These are phyloP conservation scores for Maniola jurtina DNA, from an alignment of 1,140 invertebrate genomes.

Conservation along the genomic window DNA sequence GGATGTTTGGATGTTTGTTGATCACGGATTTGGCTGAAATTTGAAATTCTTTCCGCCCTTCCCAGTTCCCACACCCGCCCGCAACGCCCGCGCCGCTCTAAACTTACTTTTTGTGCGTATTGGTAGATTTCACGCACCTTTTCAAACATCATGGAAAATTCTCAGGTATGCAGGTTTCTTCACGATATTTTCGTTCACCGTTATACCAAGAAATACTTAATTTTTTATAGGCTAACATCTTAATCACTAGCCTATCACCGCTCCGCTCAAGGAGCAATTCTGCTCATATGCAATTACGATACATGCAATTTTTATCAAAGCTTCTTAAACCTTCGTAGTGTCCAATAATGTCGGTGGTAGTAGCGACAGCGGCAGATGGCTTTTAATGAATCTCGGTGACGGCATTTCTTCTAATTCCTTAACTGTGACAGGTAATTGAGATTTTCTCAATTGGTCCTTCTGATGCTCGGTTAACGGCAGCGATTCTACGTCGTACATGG, in stretches of 20 bases:
- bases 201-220: background rate
- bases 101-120: too few relatives aligned
- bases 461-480: background rate
- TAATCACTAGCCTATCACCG: background rate
- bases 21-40: too few relatives aligned
- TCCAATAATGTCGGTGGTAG: conserved; percentile 69
- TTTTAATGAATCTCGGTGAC: conserved; percentile 81
- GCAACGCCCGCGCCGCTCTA: too few relatives aligned
- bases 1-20: too few relatives aligned
- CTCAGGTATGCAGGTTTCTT: too few relatives aligned
- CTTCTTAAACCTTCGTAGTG: conserved; percentile 67
- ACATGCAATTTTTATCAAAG: background rate
- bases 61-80: too few relatives aligned
- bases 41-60: too few relatives aligned
- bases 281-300: too few relatives aligned
- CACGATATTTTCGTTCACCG: background rate
- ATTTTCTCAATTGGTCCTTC: background rate
- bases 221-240: background rate
- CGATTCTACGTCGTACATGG: background rate
- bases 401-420: conserved; percentile 40
- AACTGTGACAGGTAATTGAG: background rate
- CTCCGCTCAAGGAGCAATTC: background rate
- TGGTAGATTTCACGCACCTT: too few relatives aligned
- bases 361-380: conserved; percentile 81
- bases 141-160: too few relatives aligned